Evolutionary conservation across 2,888 invertebrate genomes (phyloP).

Genomic region (Griposia aprilina): DNA sequence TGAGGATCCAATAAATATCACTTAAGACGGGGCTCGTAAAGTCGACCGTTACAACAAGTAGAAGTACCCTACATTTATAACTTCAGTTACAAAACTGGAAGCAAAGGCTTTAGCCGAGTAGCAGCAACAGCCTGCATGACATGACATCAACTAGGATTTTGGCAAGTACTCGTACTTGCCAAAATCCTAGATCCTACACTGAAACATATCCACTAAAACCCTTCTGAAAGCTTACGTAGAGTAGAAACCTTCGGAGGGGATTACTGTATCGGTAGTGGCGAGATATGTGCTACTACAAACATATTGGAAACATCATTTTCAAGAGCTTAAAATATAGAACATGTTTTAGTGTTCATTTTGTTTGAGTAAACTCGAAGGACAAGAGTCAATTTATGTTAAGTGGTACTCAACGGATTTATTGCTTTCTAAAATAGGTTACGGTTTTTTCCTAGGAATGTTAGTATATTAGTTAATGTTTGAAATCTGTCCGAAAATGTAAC

Average conservation of each 20-base stretch:
- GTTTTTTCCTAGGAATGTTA: neutral
- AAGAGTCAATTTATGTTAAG: constrained; percentile 30
- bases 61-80: constrained; percentile 21
- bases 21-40: constrained; percentile 56
- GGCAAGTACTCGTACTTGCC: constrained; percentile 27
- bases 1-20: constrained; percentile 58
- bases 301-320: constrained; percentile 21
- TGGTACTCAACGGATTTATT: constrained; percentile 1
- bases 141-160: constrained; percentile 19
- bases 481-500: neutral
- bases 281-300: neutral
- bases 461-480: neutral
- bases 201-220: constrained; percentile 28
- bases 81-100: constrained; percentile 5
- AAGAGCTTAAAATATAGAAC: constrained; percentile 20
- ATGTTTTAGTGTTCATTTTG: constrained; percentile 16
- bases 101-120: constrained; percentile 8
- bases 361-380: constrained; percentile 20
- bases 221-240: constrained; percentile 27
- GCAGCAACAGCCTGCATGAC: constrained; percentile 10
- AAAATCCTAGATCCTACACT: too few relatives aligned
- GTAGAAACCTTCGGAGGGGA: constrained; percentile 23
- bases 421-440: constrained; percentile 3
- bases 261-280: constrained; percentile 28
- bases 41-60: constrained; percentile 19